Percentiles rank a stretch among this genome's conserved stretches.
phyloP scores from a whole-genome alignment of 2,888 invertebrate genomes.

The Synanthedon andrenaeformis region DNA sequence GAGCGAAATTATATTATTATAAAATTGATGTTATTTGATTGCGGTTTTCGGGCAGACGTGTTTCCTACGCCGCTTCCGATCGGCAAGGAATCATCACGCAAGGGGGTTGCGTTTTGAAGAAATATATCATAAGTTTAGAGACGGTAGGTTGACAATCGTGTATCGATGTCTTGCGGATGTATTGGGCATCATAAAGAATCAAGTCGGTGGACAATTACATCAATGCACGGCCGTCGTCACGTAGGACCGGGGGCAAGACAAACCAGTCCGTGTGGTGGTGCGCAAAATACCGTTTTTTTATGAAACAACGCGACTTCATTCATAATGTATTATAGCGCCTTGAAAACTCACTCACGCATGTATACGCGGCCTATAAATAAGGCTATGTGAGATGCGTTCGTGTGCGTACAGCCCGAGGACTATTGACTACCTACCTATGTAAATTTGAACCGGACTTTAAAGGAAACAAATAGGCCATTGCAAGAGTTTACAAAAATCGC shows the following conservation, averaged over 20 bases:
- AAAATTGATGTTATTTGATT: conserved; percentile 62
- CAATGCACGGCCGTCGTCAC: conserved; percentile 47
- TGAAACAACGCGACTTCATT: conserved; percentile 60
- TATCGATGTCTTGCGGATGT: conserved; percentile 38
- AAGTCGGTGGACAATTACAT: conserved; percentile 51
- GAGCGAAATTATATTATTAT: conserved; percentile 40
- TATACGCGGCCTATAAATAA: conserved; percentile 32
- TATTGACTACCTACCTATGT: conserved; percentile 20
- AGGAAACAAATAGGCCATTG: conserved; percentile 19
- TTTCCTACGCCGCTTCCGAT: conserved; percentile 63
- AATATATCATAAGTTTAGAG: conserved; percentile 14
- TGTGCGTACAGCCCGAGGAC: conserved; percentile 6
- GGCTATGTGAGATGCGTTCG: conserved; percentile 23
- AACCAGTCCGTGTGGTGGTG: conserved; percentile 47
- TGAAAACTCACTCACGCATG: conserved; percentile 39
- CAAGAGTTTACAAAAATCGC: conserved; percentile 49
- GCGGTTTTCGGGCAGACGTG: conserved; percentile 63
- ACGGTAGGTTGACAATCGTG: conserved; percentile 11
- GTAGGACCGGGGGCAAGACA: conserved; percentile 38
- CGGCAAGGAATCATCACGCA: conserved; percentile 45
- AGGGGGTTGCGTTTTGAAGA: conserved; percentile 10
- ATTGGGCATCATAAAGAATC: conserved; percentile 26
- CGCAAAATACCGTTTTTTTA: conserved; percentile 55
- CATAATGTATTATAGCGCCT: conserved; percentile 60
- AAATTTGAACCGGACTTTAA: conserved; percentile 31